Evolutionary conservation across 2,797 vertebrate genomes (phyloP), one percentile per base, ranked within the genome.

Genomic region (Acipenser ruthenus): DNA sequence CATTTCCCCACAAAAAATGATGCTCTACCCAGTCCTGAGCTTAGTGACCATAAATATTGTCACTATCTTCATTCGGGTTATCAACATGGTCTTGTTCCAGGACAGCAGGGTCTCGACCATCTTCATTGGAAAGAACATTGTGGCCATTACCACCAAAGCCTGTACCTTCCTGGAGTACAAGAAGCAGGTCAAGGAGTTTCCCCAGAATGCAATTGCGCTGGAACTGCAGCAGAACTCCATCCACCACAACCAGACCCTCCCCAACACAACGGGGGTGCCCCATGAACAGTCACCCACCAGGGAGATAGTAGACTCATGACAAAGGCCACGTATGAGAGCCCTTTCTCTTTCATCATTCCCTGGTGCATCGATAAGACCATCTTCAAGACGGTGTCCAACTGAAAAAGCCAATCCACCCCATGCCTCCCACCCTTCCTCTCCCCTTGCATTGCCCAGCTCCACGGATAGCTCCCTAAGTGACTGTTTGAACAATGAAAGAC

Each of bases 101-200:
- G 97, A 99, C 83, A 98, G 96, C 81, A 92, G 96, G 10, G 97
- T 98, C 67, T 98, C 97, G n/a, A 97, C 96, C 70, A 97, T 99
- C 81, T 99, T 99, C 10, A 94, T 99, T 0, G 97, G 97, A 69
- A 99, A 99, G 83, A 99, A 99, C 56, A 93, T 99, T 74, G 95
- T 99, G 5, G 97, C 97, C 0, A 94, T 99, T 0, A 95, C 95
- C 69, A 98, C 95, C 66, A 99, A 98, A 83, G 94, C 90, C 0
- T 98, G 95, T 77, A 97, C 94, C 52, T 99, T 98, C 78, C 86
- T 98, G 0, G 97, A 97, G 80, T 98, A 98, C 83, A 93, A 94
- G 69, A 86, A 89, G 69, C 96, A 98, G 86, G 93, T 95, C 72
- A 94, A 95, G 78, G 96, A 98, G 76, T 95, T 96, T 73, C 93